Percentiles rank a stretch among this genome's conserved stretches.
These are phyloP conservation scores for Nesogale talazaci DNA, from an alignment of 2,113 vertebrate species.

Conservation along the genomic window DNA sequence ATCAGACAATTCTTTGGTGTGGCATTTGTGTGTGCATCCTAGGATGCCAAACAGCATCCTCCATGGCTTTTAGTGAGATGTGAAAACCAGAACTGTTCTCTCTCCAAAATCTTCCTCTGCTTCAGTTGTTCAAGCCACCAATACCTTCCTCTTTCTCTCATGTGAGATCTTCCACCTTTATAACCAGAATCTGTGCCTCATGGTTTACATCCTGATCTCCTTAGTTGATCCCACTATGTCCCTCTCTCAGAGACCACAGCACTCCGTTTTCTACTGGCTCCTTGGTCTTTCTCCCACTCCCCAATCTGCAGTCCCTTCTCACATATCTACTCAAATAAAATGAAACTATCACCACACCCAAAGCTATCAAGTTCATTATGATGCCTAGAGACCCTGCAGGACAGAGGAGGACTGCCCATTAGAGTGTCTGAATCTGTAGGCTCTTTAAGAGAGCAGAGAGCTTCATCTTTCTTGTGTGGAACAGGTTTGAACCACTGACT, in stretches of 20 bases:
- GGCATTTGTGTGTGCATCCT: accelerated
- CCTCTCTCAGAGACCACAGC: neutral
- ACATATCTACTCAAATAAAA: neutral
- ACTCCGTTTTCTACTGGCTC: neutral
- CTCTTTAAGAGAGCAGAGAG: too few relatives aligned
- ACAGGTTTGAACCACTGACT: too few relatives aligned
- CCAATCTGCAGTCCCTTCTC: too few relatives aligned
- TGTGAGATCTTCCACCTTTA: neutral
- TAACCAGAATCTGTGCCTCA: neutral
- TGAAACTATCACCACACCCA: too few relatives aligned
- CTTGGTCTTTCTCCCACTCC: neutral
- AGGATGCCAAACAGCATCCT: accelerated
- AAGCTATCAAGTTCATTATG: too few relatives aligned
- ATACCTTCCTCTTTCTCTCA: neutral
- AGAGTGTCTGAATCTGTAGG: too few relatives aligned
- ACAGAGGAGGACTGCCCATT: too few relatives aligned
- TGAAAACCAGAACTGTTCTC: neutral
- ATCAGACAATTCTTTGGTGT: accelerated
- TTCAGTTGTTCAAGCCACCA: too few relatives aligned
- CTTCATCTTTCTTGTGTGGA: too few relatives aligned
- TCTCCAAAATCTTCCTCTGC: neutral
- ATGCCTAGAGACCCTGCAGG: too few relatives aligned
- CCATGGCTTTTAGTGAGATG: neutral
- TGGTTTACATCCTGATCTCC: neutral
- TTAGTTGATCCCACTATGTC: too few relatives aligned